Evolutionary conservation across 2,888 invertebrate genomes (phyloP), one percentile per base, ranked within the genome.

Genomic region (Thyatira batis): DNA sequence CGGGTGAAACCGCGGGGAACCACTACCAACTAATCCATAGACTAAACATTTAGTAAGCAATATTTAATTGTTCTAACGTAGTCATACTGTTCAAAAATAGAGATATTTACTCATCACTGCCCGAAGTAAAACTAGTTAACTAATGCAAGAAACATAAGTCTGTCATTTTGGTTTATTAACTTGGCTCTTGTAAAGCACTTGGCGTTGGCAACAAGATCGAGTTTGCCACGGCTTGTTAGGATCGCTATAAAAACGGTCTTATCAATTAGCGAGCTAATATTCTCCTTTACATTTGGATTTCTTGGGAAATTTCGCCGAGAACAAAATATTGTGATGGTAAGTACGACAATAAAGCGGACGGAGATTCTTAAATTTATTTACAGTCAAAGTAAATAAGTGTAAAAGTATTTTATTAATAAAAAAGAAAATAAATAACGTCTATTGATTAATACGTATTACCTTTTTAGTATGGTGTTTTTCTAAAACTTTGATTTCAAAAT

Each of bases 31-130:
- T 1, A 27, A 20, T 13, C 10, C 20, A 11, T 11, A 23, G 8
- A 21, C 10, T 9, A 23, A 11, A 23, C 5, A 3, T 4, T n/a
- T 3, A 11, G 4, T 46, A n/a, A n/a, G 25, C 25, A 10, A 6
- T 13, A 45, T 28, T 48, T 13, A 45, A 48, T 48, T 27, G 27
- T 27, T 48, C 27, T 28, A 48, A 48, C 28, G 10, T 3, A 48
- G 27, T 27, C 27, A 20, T 48, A 27, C 27, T 11, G 28, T 27
- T 48, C 27, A 27, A 48, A 48, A 48, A 48, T 48, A 48, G 48
- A 28, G 5, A 10, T 28, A 27, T 17, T 17, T 17, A 11, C 46
- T 46, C 48, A 48, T 48, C 48, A 17, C 28, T 27, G 10, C 8
- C 45, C 25, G 11, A 23, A 17, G 9, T 48, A 27, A 17, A 10